Evolutionary conservation across 30 jellyfish, hydroid and myxozoan genomes (phyloP).

Genomic region (Cassiopea xamachana): DNA sequence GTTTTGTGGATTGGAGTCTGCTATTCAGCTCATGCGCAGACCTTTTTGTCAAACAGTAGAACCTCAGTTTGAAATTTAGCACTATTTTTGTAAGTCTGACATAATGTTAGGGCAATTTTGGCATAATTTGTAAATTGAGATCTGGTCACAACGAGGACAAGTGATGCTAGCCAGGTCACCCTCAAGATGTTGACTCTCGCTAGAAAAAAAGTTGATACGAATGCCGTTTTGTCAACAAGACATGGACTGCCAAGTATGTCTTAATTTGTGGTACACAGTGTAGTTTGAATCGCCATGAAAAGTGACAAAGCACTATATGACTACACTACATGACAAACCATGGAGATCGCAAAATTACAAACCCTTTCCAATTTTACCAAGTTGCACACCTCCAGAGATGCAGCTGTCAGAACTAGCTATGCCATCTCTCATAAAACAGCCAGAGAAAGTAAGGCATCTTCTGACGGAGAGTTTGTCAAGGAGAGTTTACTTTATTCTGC

Average conservation of each 20-base stretch:
- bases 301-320: too few species aligned
- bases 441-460: not conserved
- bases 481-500: not conserved
- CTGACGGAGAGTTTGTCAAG: not conserved
- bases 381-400: not conserved
- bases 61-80: too few species aligned
- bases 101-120: too few species aligned
- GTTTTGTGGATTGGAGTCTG: too few species aligned
- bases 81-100: too few species aligned
- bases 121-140: too few species aligned
- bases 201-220: not conserved
- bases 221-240: not conserved
- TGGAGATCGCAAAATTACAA: not conserved
- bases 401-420: not conserved
- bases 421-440: not conserved
- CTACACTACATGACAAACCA: conserved; percentile 4
- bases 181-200: conserved; percentile 5
- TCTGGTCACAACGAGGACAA: not conserved
- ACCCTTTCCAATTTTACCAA: not conserved
- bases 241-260: conserved; percentile 5
- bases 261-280: conserved; percentile 5
- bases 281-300: conserved; percentile 6
- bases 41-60: too few species aligned
- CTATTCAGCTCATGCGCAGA: too few species aligned
- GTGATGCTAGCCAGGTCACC: conserved; percentile 8